These are phyloP conservation scores for Drosophila erecta DNA, from an alignment of 1,140 invertebrate genomes.

Conservation along the genomic window DNA sequence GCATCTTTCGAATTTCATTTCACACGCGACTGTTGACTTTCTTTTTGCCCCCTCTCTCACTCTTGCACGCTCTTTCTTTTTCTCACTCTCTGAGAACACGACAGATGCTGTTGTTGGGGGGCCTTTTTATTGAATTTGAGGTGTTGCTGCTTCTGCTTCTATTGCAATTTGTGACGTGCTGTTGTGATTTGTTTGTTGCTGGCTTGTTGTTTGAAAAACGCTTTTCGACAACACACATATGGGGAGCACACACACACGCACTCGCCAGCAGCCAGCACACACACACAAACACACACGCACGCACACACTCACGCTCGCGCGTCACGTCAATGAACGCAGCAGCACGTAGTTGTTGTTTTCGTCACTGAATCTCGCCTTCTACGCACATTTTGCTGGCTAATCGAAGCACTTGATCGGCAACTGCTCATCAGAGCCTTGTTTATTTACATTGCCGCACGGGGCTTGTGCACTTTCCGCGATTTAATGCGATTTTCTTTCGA, in stretches of 20 bases:
- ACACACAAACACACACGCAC: constrained; percentile 38
- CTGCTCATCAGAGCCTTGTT: constrained; percentile 55
- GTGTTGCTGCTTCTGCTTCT: constrained; percentile 27
- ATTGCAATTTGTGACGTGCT: constrained; percentile 47
- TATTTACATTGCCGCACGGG: constrained; percentile 69
- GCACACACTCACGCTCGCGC: constrained; percentile 64
- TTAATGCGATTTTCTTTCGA: constrained; percentile 66
- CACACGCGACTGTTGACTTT: constrained; percentile 64
- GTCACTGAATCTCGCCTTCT: constrained; percentile 63
- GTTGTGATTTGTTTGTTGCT: constrained; percentile 65
- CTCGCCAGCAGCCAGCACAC: constrained; percentile 31
- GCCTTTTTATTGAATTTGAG: constrained; percentile 7
- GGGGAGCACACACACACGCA: constrained; percentile 28
- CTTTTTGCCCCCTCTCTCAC: constrained; percentile 54
- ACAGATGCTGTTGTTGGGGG: constrained; percentile 35
- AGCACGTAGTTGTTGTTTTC: constrained; percentile 67
- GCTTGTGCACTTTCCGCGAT: constrained; percentile 57
- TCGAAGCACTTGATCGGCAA: constrained; percentile 44
- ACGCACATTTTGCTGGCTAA: constrained; percentile 65
- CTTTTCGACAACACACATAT: constrained; percentile 61
- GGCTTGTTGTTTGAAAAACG: constrained; percentile 40
- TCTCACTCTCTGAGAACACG: constrained; percentile 27
- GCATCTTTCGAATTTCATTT: constrained; percentile 56
- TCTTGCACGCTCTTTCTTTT: constrained; percentile 4
- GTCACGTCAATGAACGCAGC: constrained; percentile 81